A percentile compares a stretch with the other conserved stretches of the same genome.
Evolutionary conservation across 2,113 vertebrate species (phyloP).

Genomic region (Smithornis capensis): DNA sequence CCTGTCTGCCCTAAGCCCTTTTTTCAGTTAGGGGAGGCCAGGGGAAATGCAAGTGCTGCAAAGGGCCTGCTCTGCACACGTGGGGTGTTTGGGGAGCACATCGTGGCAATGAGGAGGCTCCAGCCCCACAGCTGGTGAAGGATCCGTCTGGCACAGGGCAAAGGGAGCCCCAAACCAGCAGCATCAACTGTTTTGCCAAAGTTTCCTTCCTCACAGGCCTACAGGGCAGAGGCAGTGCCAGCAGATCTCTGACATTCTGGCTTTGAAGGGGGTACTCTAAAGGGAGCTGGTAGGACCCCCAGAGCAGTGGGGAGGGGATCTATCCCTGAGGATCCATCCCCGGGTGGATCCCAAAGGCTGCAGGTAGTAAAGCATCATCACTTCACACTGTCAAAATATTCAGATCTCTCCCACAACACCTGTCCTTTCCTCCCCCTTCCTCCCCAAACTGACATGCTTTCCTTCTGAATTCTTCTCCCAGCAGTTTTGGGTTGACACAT

Average conservation of each 20-base stretch:
- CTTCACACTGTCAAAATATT: background rate
- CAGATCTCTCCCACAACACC: fast-evolving
- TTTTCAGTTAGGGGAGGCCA: background rate
- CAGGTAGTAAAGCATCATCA: background rate
- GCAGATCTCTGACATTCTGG: background rate
- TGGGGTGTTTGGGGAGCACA: background rate
- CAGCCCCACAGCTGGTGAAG: background rate
- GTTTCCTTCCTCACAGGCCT: background rate
- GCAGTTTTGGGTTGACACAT: background rate
- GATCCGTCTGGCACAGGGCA: background rate
- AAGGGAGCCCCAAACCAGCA: background rate
- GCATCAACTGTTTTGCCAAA: background rate
- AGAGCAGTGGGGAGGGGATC: fast-evolving
- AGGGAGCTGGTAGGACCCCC: background rate
- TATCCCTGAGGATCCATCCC: background rate
- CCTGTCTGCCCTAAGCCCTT: background rate
- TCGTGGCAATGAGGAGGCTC: background rate
- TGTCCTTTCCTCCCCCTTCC: background rate
- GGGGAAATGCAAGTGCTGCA: background rate
- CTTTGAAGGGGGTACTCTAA: background rate
- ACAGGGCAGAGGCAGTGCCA: fast-evolving
- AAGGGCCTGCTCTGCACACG: background rate
- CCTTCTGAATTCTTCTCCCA: background rate
- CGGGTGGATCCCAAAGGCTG: background rate
- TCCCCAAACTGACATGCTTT: background rate